phyloP scores from a whole-genome alignment of 2,888 invertebrate genomes.

The Alloscopus bannaensis region DNA sequence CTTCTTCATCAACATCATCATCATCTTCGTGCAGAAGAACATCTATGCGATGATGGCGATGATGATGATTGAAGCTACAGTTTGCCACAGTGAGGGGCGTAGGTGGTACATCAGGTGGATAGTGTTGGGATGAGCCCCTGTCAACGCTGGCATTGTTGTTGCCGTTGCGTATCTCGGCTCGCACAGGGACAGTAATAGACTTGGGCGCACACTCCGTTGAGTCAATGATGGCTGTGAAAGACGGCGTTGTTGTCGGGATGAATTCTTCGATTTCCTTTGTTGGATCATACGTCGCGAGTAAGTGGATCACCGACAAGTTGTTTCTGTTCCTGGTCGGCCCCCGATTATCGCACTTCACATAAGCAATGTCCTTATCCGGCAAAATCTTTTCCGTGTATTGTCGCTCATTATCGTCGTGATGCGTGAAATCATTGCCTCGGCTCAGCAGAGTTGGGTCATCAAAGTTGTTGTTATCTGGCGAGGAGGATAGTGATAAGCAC shows the following conservation, averaged over 20 bases:
- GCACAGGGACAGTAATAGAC: constrained; percentile 55
- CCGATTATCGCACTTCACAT: constrained; percentile 12
- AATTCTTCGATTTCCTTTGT: constrained; percentile 47
- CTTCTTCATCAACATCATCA: constrained; percentile 23
- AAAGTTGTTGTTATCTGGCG: constrained; percentile 56
- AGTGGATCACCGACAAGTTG: constrained; percentile 56
- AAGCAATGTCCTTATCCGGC: constrained; percentile 51
- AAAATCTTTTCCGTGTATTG: constrained; percentile 43
- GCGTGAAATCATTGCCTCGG: not conserved
- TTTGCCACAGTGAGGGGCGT: constrained; percentile 42
- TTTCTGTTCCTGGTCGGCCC: constrained; percentile 32
- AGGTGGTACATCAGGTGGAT: constrained; percentile 8
- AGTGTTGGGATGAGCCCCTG: not conserved
- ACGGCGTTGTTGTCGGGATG: constrained; percentile 34
- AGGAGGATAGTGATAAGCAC: constrained; percentile 52
- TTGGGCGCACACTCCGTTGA: constrained; percentile 53
- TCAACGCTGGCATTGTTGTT: constrained; percentile 7
- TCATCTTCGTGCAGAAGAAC: constrained; percentile 18
- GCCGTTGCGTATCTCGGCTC: constrained; percentile 14
- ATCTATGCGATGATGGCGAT: too few species aligned
- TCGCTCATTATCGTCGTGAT: constrained; percentile 30
- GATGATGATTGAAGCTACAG: constrained; percentile 40
- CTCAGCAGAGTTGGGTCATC: constrained; percentile 20
- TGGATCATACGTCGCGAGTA: constrained; percentile 50
- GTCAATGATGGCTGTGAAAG: constrained; percentile 55